A percentile compares a stretch with the other conserved stretches of the same genome.
phyloP scores from a whole-genome alignment of 2,888 invertebrate species.

The Cistogaster globosa region DNA sequence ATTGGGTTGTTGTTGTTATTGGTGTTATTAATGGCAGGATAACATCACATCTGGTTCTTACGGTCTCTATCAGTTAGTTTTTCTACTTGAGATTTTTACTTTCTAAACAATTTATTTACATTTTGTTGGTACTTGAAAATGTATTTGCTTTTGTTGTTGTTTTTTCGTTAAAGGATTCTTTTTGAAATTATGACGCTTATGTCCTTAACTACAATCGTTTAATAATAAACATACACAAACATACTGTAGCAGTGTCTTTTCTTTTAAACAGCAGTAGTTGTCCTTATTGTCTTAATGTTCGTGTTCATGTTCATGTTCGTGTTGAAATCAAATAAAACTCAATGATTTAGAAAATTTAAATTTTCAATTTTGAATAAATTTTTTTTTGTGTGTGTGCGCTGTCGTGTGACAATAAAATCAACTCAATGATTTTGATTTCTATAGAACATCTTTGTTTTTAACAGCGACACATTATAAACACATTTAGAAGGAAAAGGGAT shows the following conservation, averaged over 20 bases:
- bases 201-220: background rate
- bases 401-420: conserved; percentile 48
- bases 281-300: background rate
- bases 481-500: conserved; percentile 10
- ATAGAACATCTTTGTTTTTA: conserved; percentile 14
- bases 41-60: conserved; percentile 48
- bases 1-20: conserved; percentile 23
- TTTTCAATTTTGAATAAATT: conserved; percentile 62
- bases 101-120: background rate
- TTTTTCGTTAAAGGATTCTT: conserved; percentile 5
- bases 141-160: too few relatives aligned
- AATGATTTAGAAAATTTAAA: conserved; percentile 74
- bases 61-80: background rate
- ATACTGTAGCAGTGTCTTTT: background rate
- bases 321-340: conserved; percentile 73
- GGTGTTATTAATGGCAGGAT: conserved; percentile 60
- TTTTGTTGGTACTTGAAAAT: conserved; percentile 5
- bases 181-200: background rate
- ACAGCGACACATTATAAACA: conserved; percentile 38
- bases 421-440: conserved; percentile 59
- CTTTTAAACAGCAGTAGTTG: background rate
- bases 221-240: background rate
- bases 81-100: background rate
- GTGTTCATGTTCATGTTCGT: conserved; percentile 6
- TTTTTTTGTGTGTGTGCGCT: conserved; percentile 7